phyloP scores from a whole-genome alignment of 2,797 vertebrate species.

The Emydoidea blandingii region DNA sequence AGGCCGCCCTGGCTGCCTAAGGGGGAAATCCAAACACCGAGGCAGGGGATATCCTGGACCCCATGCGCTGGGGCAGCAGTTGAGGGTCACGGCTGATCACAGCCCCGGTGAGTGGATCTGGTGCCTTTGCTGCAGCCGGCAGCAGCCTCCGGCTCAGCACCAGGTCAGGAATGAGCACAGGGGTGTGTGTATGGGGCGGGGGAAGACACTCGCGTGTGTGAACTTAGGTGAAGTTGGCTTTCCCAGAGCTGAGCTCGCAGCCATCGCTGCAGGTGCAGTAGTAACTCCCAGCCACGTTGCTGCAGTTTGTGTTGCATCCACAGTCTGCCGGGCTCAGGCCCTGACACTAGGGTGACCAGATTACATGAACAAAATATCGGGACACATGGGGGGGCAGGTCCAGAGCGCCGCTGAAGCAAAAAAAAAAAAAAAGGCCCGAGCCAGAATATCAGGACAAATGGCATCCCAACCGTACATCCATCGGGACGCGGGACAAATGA shows the following conservation, averaged over 20 bases:
- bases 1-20: neutral
- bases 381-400: no score
- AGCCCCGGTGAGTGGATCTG: neutral
- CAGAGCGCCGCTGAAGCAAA: no score
- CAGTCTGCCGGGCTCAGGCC: rapidly evolving
- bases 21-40: neutral
- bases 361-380: no score
- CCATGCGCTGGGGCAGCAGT: no score
- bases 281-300: neutral
- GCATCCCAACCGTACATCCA: no score
- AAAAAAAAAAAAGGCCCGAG: no score
- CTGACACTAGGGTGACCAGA: neutral
- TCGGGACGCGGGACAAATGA: no score
- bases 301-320: neutral
- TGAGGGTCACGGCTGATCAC: neutral
- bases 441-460: no score
- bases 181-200: no score
- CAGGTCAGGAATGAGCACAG: neutral
- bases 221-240: rapidly evolving
- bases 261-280: neutral
- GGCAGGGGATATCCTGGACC: no score
- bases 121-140: neutral
- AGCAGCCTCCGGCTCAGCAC: neutral
- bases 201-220: rapidly evolving
- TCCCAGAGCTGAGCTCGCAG: neutral